phyloP scores from a whole-genome alignment of 2,888 invertebrate species.

The Phyllotreta striolata region DNA sequence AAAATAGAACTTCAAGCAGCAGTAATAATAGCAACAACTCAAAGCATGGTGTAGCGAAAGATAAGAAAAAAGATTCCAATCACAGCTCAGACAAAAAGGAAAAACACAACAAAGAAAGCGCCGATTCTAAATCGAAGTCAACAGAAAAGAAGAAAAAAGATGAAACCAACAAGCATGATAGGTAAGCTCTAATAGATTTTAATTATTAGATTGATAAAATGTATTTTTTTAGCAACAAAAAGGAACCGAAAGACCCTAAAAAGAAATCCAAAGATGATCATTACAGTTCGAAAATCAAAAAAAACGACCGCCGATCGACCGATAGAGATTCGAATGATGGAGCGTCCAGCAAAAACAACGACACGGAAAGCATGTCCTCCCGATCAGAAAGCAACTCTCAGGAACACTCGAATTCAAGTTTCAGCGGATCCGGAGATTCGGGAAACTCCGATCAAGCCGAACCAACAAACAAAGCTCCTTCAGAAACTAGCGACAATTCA shows the following conservation, averaged over 20 bases:
- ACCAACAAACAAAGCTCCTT: background rate
- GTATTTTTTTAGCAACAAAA: slow-evolving; percentile 41
- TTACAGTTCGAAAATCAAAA: slow-evolving; percentile 71
- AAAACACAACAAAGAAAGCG: slow-evolving; percentile 40
- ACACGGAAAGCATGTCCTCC: slow-evolving; percentile 49
- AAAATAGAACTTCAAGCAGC: slow-evolving; percentile 42
- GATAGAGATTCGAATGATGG: slow-evolving; percentile 84
- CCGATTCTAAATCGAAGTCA: slow-evolving; percentile 46
- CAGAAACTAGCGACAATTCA: background rate
- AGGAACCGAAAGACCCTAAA: slow-evolving; percentile 48
- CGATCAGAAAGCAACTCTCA: slow-evolving; percentile 46
- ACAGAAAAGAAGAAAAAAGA: slow-evolving; percentile 45
- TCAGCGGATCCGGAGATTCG: slow-evolving; percentile 52
- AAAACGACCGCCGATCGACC: slow-evolving; percentile 74
- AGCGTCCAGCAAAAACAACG: slow-evolving; percentile 58
- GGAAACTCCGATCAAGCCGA: slow-evolving; percentile 53
- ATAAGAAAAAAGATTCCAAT: slow-evolving; percentile 2
- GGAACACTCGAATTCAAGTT: slow-evolving; percentile 41
- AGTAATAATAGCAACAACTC: slow-evolving; percentile 23
- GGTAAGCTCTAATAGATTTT: too few species aligned
- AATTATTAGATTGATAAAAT: too few species aligned
- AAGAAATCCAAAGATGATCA: slow-evolving; percentile 73
- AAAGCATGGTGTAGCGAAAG: background rate
- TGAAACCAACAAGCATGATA: slow-evolving; percentile 33
- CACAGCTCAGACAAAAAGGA: background rate